phyloP scores from a whole-genome alignment of 2,113 vertebrate species.

The Pongo abelii region DNA sequence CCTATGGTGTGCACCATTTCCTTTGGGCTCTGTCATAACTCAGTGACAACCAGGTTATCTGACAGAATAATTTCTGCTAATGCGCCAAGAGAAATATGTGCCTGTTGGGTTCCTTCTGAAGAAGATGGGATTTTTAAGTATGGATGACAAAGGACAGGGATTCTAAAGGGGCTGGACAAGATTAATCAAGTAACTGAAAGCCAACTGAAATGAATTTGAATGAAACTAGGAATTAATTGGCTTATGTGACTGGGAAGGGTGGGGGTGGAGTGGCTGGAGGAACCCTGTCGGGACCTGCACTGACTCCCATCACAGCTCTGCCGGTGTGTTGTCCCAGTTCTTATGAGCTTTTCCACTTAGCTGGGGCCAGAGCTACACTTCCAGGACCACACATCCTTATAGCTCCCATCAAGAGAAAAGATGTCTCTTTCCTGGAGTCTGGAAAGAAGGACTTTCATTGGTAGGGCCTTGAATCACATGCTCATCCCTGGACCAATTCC shows the following conservation, averaged over 20 bases:
- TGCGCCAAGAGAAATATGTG: background rate
- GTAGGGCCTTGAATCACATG: background rate
- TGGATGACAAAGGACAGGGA: background rate
- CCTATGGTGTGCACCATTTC: background rate
- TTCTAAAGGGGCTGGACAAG: background rate
- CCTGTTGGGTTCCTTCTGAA: background rate
- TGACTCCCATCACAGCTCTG: background rate
- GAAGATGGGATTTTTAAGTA: background rate
- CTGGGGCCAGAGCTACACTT: background rate
- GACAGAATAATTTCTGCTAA: background rate
- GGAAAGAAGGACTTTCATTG: background rate
- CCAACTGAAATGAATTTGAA: background rate
- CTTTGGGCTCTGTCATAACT: background rate
- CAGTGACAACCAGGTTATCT: background rate
- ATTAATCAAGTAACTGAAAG: background rate
- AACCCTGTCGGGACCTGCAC: background rate
- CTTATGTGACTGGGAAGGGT: background rate
- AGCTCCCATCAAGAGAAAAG: background rate
- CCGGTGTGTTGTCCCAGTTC: background rate
- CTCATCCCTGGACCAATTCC: background rate
- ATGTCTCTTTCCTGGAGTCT: background rate
- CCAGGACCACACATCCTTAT: fast-evolving
- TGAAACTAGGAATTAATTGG: background rate
- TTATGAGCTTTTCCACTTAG: background rate
- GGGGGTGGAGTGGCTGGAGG: background rate